These are phyloP conservation scores for Phyllopteryx taeniolatus DNA, from an alignment of 2,113 vertebrate genomes.

Conservation along the genomic window DNA sequence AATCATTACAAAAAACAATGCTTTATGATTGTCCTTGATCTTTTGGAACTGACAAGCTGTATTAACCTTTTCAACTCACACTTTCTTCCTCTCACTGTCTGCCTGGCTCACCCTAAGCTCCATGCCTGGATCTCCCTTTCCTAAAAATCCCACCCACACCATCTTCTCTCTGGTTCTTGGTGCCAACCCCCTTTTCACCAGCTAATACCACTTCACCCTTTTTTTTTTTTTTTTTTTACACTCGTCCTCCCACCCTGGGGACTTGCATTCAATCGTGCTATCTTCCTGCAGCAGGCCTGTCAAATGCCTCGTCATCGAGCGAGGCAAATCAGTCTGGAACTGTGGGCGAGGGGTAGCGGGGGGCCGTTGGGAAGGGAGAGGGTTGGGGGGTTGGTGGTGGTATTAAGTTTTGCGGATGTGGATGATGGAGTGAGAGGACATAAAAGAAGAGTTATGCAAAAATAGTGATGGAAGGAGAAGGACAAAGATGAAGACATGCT, in stretches of 20 bases:
- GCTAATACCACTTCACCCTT: constrained; percentile 67
- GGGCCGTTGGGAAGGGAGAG: constrained; percentile 24
- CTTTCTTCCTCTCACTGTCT: constrained; percentile 21
- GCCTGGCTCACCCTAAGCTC: constrained; percentile 33
- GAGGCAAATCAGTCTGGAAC: constrained; percentile 60
- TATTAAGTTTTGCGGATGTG: neutral
- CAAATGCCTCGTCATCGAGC: constrained; percentile 61
- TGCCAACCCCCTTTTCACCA: constrained; percentile 63
- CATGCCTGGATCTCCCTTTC: constrained; percentile 28
- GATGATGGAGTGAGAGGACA: constrained; percentile 15
- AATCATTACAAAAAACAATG: neutral
- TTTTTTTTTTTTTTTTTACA: constrained; percentile 36
- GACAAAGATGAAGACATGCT: constrained; percentile 10
- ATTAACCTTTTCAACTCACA: constrained; percentile 3
- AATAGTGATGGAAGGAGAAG: constrained; percentile 18
- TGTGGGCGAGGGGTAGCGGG: constrained; percentile 10
- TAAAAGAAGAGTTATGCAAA: constrained; percentile 19
- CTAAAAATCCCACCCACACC: constrained; percentile 20
- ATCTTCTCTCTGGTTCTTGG: constrained; percentile 25
- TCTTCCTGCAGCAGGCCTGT: constrained; percentile 73
- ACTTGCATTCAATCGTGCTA: constrained; percentile 69
- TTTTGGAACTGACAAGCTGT: constrained; percentile 5
- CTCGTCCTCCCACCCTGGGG: constrained; percentile 23
- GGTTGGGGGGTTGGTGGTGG: constrained; percentile 10
- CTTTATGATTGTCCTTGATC: neutral